Percentiles rank a stretch among this genome's conserved stretches.
Evolutionary conservation across 2,888 invertebrate genomes (phyloP).

Genomic region (Harpalus rubripes): DNA sequence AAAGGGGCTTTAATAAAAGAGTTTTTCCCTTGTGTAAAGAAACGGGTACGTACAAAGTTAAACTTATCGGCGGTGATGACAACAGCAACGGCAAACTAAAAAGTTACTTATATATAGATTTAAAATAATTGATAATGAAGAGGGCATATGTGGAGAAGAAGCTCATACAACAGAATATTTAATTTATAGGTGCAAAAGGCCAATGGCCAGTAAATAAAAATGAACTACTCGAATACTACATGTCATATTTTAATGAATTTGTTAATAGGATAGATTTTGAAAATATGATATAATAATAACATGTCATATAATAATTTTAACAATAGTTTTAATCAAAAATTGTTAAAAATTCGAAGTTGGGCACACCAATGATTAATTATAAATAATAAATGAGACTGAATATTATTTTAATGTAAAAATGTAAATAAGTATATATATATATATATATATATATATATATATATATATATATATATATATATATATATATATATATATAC

Average conservation of each 20-base stretch:
- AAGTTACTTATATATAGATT: background rate
- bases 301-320: too few relatives aligned
- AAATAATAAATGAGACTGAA: too few relatives aligned
- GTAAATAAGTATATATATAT: too few relatives aligned
- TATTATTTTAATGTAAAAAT: too few relatives aligned
- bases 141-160: too few relatives aligned
- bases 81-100: background rate
- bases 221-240: background rate
- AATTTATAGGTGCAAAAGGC: background rate
- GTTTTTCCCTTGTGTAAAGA: background rate
- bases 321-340: too few relatives aligned
- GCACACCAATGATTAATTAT: too few relatives aligned
- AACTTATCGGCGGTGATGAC: background rate
- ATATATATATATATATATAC: too few relatives aligned
- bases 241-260: background rate
- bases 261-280: background rate
- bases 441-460: too few relatives aligned
- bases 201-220: background rate
- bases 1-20: constrained; percentile 1
- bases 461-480: too few relatives aligned
- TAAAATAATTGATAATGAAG: background rate
- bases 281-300: background rate
- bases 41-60: background rate
- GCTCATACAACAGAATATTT: background rate
- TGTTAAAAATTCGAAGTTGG: too few relatives aligned